phyloP scores from a whole-genome alignment of 2,113 vertebrate genomes.

The Platysteira castanea region DNA sequence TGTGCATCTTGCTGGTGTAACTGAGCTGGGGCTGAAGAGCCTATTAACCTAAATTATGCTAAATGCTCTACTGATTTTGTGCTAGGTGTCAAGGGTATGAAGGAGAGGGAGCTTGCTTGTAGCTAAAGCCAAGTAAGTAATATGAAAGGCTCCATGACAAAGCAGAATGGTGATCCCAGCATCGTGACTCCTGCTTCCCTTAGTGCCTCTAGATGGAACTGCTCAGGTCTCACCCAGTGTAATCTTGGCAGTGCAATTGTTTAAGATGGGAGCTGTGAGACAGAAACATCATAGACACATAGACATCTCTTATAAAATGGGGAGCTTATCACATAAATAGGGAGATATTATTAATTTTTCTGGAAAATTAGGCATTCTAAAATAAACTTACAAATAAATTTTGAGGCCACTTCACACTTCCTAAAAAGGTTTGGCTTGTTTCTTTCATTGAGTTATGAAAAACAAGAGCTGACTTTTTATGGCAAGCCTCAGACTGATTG shows the following conservation, averaged over 20 bases:
- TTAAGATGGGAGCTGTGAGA: not conserved
- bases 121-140: not conserved
- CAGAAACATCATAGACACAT: not conserved
- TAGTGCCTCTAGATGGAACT: not conserved
- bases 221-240: not conserved
- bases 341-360: not conserved
- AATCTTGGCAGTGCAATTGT: not conserved
- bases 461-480: conserved; percentile 27
- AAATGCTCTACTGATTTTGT: not conserved
- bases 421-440: conserved; percentile 30
- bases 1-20: not conserved
- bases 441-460: conserved; percentile 35
- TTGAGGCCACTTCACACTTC: conserved; percentile 24
- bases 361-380: not conserved
- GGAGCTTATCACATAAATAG: not conserved
- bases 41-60: not conserved
- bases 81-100: not conserved
- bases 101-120: not conserved
- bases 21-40: not conserved
- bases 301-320: not conserved
- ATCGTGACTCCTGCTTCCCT: not conserved
- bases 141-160: not conserved
- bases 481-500: not conserved
- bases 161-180: not conserved
- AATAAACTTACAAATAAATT: conserved; percentile 10